A percentile compares a stretch with the other conserved stretches of the same genome.
Conservation (phyloP, 2,113 vertebrate genomes). For the Elgaria multicarinata region DNA sequence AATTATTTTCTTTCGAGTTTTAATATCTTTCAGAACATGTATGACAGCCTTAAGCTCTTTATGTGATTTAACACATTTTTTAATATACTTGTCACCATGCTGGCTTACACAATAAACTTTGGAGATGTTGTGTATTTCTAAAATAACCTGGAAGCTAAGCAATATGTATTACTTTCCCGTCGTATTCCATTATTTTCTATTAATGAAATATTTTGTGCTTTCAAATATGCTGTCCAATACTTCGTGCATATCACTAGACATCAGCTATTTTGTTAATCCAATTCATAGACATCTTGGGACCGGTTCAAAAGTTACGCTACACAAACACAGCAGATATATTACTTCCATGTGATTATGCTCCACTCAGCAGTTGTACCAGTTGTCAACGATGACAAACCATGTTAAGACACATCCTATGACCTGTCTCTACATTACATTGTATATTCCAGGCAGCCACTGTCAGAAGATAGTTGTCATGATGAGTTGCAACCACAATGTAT, state of each 20-base stretch:
- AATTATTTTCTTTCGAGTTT: slow-evolving; percentile 46
- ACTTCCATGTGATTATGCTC: background rate
- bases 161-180: slow-evolving; percentile 33
- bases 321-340: background rate
- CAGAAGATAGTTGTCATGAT: background rate
- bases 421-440: background rate
- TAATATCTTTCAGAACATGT: slow-evolving; percentile 60
- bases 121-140: slow-evolving; percentile 28
- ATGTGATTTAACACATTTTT: slow-evolving; percentile 46
- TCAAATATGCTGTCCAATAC: slow-evolving; percentile 51
- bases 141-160: slow-evolving; percentile 57
- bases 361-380: background rate
- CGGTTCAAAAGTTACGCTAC: background rate
- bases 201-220: slow-evolving; percentile 54
- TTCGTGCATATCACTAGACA: slow-evolving; percentile 19
- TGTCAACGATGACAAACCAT: background rate
- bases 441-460: background rate
- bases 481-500: background rate
- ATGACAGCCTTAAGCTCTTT: slow-evolving; percentile 47
- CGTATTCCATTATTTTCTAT: slow-evolving; percentile 50
- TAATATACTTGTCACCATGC: slow-evolving; percentile 55
- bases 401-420: background rate
- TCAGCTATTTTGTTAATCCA: slow-evolving; percentile 21
- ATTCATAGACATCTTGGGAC: slow-evolving; percentile 32
- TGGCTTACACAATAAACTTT: slow-evolving; percentile 42